Conservation (phyloP, 1,140 invertebrate genomes). For the Pogonomyrmex barbatus region DNA sequence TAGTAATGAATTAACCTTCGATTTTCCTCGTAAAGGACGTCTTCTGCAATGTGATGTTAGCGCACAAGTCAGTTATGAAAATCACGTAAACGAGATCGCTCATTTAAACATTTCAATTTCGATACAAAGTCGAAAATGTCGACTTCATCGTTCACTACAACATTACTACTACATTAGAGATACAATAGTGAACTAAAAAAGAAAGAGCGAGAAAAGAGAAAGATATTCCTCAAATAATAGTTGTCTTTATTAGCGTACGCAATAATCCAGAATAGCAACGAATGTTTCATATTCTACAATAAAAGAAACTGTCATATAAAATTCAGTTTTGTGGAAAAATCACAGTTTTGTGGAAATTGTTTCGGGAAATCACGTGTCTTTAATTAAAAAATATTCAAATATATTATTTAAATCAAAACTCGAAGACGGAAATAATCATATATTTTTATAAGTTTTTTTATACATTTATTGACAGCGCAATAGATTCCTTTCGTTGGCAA, state of each 20-base stretch:
- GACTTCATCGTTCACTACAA: neutral
- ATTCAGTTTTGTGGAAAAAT: neutral
- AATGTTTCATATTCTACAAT: conserved; percentile 12
- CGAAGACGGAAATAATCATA: neutral
- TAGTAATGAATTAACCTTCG: neutral
- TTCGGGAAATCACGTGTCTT: neutral
- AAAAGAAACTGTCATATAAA: conserved; percentile 30
- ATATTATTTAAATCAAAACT: neutral
- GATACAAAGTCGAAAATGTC: neutral
- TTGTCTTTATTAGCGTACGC: conserved; percentile 31
- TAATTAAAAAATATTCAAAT: neutral
- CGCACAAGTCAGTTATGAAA: neutral
- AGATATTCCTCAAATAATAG: conserved; percentile 43
- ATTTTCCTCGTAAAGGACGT: neutral
- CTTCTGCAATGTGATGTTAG: conserved; percentile 3
- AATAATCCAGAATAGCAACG: neutral
- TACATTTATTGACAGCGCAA: conserved; percentile 19
- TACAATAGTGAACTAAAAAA: neutral
- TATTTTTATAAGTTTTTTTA: neutral
- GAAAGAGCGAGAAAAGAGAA: conserved; percentile 57
- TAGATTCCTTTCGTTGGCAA: neutral
- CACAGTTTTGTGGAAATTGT: neutral
- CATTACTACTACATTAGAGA: neutral
- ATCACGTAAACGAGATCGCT: neutral
- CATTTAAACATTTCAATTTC: neutral